phyloP scores from a whole-genome alignment of 2,888 invertebrate genomes.

The Brachynemurus nebulosus region DNA sequence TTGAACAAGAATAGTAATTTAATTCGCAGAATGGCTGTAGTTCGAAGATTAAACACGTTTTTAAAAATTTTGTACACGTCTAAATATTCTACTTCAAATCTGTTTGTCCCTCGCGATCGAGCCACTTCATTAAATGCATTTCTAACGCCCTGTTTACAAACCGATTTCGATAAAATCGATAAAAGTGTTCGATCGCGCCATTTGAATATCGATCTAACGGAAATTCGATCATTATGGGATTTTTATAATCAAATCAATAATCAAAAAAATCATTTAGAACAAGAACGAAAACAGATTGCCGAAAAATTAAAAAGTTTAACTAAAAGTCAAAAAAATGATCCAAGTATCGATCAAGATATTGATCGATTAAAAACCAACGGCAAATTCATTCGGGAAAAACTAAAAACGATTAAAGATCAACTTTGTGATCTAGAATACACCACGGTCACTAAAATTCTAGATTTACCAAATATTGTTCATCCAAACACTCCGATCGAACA shows the following conservation, averaged over 20 bases:
- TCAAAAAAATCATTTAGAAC: constrained; percentile 24
- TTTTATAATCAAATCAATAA: constrained; percentile 39
- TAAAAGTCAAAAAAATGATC: background rate
- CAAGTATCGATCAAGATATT: background rate
- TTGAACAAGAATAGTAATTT: constrained; percentile 6
- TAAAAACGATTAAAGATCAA: constrained; percentile 45
- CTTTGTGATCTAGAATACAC: constrained; percentile 62
- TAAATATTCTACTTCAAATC: constrained; percentile 23
- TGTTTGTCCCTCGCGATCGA: constrained; percentile 55
- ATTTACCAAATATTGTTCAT: constrained; percentile 58
- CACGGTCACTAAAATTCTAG: constrained; percentile 46
- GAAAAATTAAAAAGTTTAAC: constrained; percentile 34
- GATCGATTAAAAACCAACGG: constrained; percentile 15
- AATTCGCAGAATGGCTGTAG: constrained; percentile 1
- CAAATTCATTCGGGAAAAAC: constrained; percentile 41
- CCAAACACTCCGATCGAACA: constrained; percentile 40
- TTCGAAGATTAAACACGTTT: too few relatives aligned
- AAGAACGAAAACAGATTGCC: constrained; percentile 35
- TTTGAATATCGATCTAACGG: constrained; percentile 36
- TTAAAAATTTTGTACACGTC: too few relatives aligned
- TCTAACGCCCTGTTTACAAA: constrained; percentile 54
- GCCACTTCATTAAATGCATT: constrained; percentile 53
- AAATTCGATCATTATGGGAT: constrained; percentile 44
- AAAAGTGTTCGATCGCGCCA: constrained; percentile 42
- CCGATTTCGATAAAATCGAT: constrained; percentile 37